Conservation (phyloP, 2,113 vertebrate species). For the Thamnaconus septentrionalis region DNA sequence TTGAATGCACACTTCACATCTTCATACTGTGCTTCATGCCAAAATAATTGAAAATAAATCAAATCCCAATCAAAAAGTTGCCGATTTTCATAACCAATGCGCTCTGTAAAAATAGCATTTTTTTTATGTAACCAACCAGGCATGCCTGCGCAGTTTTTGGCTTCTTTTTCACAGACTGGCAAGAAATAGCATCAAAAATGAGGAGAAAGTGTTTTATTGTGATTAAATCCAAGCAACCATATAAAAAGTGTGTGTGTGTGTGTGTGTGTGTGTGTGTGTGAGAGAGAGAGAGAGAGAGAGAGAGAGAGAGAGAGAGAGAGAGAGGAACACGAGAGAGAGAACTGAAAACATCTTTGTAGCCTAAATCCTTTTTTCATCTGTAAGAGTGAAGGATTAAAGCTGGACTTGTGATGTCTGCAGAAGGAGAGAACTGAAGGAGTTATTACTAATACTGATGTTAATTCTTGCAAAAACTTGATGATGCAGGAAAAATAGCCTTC, state of each 20-base stretch:
- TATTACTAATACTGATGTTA: no score
- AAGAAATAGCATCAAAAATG: slow-evolving; percentile 5
- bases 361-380: not conserved
- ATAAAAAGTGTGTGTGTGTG: not conserved
- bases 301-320: no score
- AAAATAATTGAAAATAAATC: not conserved
- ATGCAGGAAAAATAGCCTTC: not conserved
- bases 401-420: slow-evolving; percentile 4
- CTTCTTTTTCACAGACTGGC: slow-evolving; percentile 1
- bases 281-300: not conserved
- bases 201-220: slow-evolving; percentile 5
- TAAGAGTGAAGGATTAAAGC: slow-evolving; percentile 8
- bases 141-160: slow-evolving; percentile 1
- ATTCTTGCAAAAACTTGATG: no score
- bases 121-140: no score
- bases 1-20: no score
- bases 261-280: no score
- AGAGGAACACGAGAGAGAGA: no score
- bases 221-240: not conserved
- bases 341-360: not conserved
- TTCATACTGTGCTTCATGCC: no score
- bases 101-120: slow-evolving; percentile 5
- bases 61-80: not conserved
- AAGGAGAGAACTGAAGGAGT: not conserved
- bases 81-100: not conserved